A percentile compares a stretch with the other conserved stretches of the same genome.
Evolutionary conservation across 92 coral and sea anemone genomes (phyloP).

Genomic region (Galaxea fascicularis): DNA sequence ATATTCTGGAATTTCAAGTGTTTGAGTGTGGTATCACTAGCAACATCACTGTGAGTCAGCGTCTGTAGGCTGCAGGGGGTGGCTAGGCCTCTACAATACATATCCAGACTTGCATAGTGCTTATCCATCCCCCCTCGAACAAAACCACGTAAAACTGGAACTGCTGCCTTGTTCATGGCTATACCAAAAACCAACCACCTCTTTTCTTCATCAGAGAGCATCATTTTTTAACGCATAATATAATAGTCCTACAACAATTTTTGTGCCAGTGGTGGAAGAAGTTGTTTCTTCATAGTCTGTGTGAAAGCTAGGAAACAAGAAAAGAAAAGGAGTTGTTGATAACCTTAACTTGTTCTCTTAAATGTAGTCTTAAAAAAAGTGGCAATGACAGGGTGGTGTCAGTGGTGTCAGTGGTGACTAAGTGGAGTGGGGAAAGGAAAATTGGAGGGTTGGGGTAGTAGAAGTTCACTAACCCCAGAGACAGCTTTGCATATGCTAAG

Average conservation of each 20-base stretch:
- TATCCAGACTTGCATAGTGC: background rate
- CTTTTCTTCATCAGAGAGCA: conserved; percentile 21
- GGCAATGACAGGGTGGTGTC: no score
- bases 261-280: conserved; percentile 9
- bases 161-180: conserved; percentile 24
- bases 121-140: background rate
- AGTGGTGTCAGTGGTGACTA: no score
- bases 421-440: no score
- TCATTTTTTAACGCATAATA: conserved; percentile 7
- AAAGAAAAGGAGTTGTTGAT: background rate
- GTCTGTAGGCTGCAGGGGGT: background rate
- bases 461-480: no score
- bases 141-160: background rate
- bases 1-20: conserved; percentile 25
- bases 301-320: conserved; percentile 9
- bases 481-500: no score
- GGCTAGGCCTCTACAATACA: background rate
- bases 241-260: background rate
- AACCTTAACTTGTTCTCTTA: background rate
- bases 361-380: background rate
- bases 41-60: background rate
- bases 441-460: no score
- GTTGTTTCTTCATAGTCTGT: conserved; percentile 10
- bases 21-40: background rate
- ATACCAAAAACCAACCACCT: conserved; percentile 20